A percentile compares a stretch with the other conserved stretches of the same genome.
Conservation (phyloP, 2,113 vertebrate species). For the Lynx canadensis region DNA sequence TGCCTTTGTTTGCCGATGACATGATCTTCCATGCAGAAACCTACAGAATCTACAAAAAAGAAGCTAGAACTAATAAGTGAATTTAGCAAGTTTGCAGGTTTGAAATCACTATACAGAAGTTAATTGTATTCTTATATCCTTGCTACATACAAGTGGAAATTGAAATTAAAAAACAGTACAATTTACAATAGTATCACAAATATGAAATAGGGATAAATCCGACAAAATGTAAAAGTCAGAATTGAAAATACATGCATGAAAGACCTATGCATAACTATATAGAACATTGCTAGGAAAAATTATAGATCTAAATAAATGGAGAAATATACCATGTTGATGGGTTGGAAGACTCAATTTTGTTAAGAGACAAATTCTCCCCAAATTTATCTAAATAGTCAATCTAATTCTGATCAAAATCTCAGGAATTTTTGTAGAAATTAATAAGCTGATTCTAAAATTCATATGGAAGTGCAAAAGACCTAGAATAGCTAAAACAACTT, state of each 20-base stretch:
- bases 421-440: not conserved
- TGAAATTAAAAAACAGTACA: not conserved
- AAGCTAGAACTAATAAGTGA: not conserved
- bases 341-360: not conserved
- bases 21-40: not conserved
- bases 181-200: not conserved
- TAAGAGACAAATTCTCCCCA: not conserved
- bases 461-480: not conserved
- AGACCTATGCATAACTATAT: not conserved
- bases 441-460: not conserved
- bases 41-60: not conserved
- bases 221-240: not conserved
- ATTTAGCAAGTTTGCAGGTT: not conserved
- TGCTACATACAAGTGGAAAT: not conserved
- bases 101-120: not conserved
- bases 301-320: not conserved
- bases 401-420: not conserved
- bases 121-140: not conserved
- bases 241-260: not conserved
- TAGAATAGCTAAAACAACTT: not conserved
- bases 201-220: not conserved
- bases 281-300: not conserved
- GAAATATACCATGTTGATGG: not conserved
- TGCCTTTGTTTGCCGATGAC: not conserved
- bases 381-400: not conserved